A percentile compares a stretch with the other conserved stretches of the same genome.
These are phyloP conservation scores for Pogonocichla stellata DNA, from an alignment of 2,113 vertebrate species.

Conservation along the genomic window DNA sequence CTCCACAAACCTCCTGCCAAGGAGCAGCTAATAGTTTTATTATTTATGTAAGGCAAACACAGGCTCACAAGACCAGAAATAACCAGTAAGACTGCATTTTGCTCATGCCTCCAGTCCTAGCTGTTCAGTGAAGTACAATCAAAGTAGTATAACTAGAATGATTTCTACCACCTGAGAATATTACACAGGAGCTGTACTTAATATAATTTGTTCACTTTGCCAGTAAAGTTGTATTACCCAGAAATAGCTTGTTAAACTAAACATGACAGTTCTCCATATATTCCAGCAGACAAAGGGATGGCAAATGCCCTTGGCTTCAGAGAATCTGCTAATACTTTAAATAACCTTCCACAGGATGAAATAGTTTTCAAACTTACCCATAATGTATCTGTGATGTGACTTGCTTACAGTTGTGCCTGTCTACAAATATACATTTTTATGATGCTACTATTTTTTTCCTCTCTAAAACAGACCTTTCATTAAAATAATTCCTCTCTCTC, in stretches of 20 bases:
- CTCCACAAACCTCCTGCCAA: neutral
- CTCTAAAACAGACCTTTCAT: neutral
- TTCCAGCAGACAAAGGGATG: neutral
- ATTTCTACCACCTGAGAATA: neutral
- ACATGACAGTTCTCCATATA: neutral
- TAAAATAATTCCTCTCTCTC: neutral
- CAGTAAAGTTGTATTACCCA: neutral
- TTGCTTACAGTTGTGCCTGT: neutral
- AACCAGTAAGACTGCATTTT: neutral
- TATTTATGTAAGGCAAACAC: neutral
- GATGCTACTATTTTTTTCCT: neutral
- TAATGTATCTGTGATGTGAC: neutral
- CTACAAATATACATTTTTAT: neutral
- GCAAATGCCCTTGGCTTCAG: neutral
- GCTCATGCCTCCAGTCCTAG: neutral
- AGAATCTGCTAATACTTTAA: neutral
- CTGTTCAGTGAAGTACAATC: neutral
- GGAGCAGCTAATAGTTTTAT: neutral
- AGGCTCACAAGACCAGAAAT: neutral
- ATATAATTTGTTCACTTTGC: neutral
- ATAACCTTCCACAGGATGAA: neutral
- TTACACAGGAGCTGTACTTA: neutral
- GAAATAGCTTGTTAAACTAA: constrained; percentile 3
- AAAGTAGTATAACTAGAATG: neutral
- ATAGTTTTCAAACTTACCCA: neutral